A percentile compares a stretch with the other conserved stretches of the same genome.
These are phyloP conservation scores for Zapornia atra DNA, from an alignment of 2,113 vertebrate genomes.

Conservation along the genomic window DNA sequence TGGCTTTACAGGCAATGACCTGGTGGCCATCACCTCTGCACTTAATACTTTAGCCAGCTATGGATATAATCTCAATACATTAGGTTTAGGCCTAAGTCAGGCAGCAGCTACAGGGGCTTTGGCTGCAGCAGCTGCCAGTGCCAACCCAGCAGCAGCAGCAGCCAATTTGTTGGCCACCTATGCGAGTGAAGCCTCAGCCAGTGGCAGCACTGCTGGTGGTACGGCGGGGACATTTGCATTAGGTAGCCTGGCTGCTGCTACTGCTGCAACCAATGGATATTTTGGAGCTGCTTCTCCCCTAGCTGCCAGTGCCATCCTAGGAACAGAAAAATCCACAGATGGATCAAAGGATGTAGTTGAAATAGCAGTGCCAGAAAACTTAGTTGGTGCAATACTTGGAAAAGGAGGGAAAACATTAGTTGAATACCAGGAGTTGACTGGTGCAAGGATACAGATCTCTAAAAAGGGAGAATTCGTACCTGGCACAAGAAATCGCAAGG, in stretches of 20 bases:
- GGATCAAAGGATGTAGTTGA: conserved; percentile 91
- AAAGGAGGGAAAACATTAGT: conserved; percentile 91
- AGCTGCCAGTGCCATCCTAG: conserved; percentile 89
- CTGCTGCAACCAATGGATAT: conserved; percentile 89
- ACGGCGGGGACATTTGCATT: conserved; percentile 88
- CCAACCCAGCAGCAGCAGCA: conserved; percentile 88
- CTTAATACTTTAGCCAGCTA: conserved; percentile 91
- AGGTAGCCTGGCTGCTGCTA: conserved; percentile 90
- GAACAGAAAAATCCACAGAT: conserved; percentile 88
- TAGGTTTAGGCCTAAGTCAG: conserved; percentile 88
- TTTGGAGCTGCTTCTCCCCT: conserved; percentile 89
- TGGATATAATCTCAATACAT: conserved; percentile 89
- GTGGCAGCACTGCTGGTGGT: conserved; percentile 84
- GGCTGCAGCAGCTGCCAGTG: conserved; percentile 88
- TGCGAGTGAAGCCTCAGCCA: conserved; percentile 87
- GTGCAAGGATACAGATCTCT: conserved; percentile 91
- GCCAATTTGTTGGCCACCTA: conserved; percentile 89
- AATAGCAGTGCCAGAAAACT: conserved; percentile 90
- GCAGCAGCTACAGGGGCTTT: conserved; percentile 87
- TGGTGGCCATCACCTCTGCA: conserved; percentile 91
- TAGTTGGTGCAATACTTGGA: conserved; percentile 90
- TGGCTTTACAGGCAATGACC: conserved; percentile 88
- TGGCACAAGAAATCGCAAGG: conserved; percentile 90
- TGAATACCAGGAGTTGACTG: conserved; percentile 92
- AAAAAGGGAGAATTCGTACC: conserved; percentile 91